Percentiles rank a stretch among this genome's conserved stretches.
These are phyloP conservation scores for Ladona fulva DNA, from an alignment of 1,140 invertebrate species.

Conservation along the genomic window DNA sequence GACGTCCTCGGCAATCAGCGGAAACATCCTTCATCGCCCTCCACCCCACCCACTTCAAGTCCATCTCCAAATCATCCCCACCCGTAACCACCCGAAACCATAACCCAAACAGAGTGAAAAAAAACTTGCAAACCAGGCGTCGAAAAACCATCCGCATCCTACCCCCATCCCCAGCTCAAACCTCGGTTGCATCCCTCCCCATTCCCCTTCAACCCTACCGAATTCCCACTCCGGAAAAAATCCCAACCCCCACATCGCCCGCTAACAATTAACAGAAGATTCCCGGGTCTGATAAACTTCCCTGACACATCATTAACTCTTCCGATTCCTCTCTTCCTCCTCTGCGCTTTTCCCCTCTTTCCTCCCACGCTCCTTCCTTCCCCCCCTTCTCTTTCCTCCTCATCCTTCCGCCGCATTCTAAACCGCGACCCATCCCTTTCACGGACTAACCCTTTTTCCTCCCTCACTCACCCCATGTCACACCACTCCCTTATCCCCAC, in stretches of 20 bases:
- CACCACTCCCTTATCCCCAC: slow-evolving; percentile 21
- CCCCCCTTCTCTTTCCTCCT: slow-evolving; percentile 20
- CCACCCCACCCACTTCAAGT: not conserved
- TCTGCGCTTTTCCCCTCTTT: slow-evolving; percentile 33
- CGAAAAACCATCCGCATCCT: too few relatives aligned
- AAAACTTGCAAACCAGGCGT: too few relatives aligned
- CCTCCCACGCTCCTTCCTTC: slow-evolving; percentile 24
- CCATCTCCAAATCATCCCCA: too few relatives aligned
- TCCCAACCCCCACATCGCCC: not conserved
- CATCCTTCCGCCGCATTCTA: slow-evolving; percentile 15
- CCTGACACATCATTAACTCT: slow-evolving; percentile 9
- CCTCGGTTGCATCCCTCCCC: not conserved
- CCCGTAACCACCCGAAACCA: too few relatives aligned
- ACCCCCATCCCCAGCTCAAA: too few relatives aligned
- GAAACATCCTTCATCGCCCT: not conserved
- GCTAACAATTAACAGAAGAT: slow-evolving; percentile 4
- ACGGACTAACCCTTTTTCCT: slow-evolving; percentile 17
- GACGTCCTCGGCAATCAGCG: not conserved
- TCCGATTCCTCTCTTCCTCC: slow-evolving; percentile 27
- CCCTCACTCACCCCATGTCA: slow-evolving; percentile 17
- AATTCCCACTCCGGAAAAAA: not conserved
- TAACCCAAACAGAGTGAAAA: too few relatives aligned
- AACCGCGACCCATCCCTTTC: slow-evolving; percentile 18
- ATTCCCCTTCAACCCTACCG: not conserved
- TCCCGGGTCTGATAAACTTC: not conserved